Conservation (phyloP, 2,797 vertebrate genomes). For the Zalophus californianus region DNA sequence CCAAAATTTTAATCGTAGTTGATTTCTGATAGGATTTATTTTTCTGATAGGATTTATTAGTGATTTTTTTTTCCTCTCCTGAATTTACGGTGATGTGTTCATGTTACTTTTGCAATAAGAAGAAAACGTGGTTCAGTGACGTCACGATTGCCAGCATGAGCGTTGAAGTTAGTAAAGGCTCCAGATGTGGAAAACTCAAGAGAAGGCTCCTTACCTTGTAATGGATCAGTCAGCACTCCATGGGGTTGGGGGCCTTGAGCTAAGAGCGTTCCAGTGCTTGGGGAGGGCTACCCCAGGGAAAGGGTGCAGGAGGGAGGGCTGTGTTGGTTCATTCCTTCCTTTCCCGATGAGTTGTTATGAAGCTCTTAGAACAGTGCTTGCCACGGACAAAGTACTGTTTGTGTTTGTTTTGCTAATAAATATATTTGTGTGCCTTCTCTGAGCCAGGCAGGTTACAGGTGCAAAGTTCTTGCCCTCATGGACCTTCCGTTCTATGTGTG, state of each 20-base stretch:
- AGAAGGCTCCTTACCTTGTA: neutral
- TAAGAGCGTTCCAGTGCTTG: neutral
- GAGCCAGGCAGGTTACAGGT: neutral
- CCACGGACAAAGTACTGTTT: rapidly evolving
- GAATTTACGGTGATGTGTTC: neutral
- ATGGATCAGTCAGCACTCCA: neutral
- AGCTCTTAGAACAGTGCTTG: neutral
- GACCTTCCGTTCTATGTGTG: neutral
- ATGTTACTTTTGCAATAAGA: neutral
- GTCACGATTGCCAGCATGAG: neutral
- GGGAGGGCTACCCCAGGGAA: neutral
- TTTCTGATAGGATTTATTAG: neutral
- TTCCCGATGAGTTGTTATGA: neutral
- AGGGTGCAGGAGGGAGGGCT: neutral
- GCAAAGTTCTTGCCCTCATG: neutral
- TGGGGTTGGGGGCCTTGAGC: neutral
- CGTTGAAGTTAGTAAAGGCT: neutral
- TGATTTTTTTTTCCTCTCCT: neutral
- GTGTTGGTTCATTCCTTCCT: no score
- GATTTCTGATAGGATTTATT: neutral
- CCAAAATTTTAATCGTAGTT: neutral
- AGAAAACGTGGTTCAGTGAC: neutral
- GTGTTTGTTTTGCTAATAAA: neutral
- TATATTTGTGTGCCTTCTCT: neutral
- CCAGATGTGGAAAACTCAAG: neutral